phyloP scores from a whole-genome alignment of 2,888 invertebrate species.

The Exocentrus adspersus region DNA sequence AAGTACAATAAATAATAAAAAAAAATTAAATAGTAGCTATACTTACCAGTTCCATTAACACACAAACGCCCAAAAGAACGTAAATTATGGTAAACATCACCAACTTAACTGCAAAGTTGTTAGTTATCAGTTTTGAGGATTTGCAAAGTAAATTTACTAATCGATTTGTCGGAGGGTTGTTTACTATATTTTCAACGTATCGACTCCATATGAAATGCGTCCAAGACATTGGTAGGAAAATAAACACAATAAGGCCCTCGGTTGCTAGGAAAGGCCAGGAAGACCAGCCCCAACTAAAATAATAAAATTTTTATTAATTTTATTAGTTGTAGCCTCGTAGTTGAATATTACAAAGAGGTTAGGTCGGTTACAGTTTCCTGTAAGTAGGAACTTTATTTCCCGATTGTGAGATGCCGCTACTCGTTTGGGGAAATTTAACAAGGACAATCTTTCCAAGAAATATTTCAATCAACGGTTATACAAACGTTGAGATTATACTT shows the following conservation, averaged over 20 bases:
- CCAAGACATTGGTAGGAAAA: constrained; percentile 79
- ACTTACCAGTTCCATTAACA: constrained; percentile 73
- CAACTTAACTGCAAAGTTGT: constrained; percentile 71
- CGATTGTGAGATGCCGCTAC: no score
- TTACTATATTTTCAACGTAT: constrained; percentile 58
- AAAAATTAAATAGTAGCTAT: no score
- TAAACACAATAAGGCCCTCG: constrained; percentile 64
- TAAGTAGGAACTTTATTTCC: no score
- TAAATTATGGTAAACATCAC: constrained; percentile 76
- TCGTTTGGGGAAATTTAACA: no score
- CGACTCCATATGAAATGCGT: constrained; percentile 65
- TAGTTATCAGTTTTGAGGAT: constrained; percentile 71
- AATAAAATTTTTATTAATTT: no score
- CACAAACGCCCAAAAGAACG: constrained; percentile 70
- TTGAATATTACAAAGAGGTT: no score
- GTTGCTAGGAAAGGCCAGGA: constrained; percentile 65
- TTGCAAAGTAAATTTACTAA: constrained; percentile 70
- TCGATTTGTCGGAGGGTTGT: constrained; percentile 67
- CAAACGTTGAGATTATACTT: constrained; percentile 51
- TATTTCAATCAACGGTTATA: neutral
- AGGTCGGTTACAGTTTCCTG: no score
- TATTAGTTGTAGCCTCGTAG: no score
- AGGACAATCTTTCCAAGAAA: no score
- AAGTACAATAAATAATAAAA: neutral
- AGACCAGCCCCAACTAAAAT: constrained; percentile 48